These are phyloP conservation scores for Bufo gargarizans DNA, from an alignment of 2,113 vertebrate genomes.

Conservation along the genomic window DNA sequence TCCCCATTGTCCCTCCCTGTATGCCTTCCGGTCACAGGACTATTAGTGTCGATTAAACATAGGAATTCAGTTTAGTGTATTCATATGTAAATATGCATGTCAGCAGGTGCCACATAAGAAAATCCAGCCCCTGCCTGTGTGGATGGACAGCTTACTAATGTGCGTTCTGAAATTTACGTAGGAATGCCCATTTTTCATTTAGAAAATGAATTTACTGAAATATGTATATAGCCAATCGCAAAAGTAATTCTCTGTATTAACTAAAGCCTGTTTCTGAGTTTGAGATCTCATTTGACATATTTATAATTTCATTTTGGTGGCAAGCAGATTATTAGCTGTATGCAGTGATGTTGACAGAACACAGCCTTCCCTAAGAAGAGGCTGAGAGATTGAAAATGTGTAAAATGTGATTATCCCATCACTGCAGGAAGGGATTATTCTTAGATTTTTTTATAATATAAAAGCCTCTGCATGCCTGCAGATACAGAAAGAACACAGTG, in stretches of 20 bases:
- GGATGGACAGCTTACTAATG: neutral
- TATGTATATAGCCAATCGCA: neutral
- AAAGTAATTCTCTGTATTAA: slow-evolving; percentile 50
- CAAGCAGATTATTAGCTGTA: slow-evolving; percentile 60
- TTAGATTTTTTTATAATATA: slow-evolving; percentile 55
- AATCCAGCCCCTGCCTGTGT: neutral
- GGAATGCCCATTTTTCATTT: neutral
- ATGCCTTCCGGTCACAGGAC: neutral
- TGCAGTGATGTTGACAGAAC: slow-evolving; percentile 60
- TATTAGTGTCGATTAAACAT: neutral
- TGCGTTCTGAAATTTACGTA: neutral
- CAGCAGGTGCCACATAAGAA: too few relatives aligned
- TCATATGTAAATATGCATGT: neutral
- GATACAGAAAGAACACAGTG: slow-evolving; percentile 47
- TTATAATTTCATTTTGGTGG: slow-evolving; percentile 61
- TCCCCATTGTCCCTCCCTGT: neutral
- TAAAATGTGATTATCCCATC: slow-evolving; percentile 56
- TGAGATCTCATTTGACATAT: slow-evolving; percentile 47
- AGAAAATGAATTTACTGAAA: neutral
- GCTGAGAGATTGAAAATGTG: slow-evolving; percentile 30
- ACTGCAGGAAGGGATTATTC: slow-evolving; percentile 47
- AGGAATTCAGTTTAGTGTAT: neutral
- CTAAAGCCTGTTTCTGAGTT: slow-evolving; percentile 21
- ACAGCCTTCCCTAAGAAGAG: slow-evolving; percentile 47
- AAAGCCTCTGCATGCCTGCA: neutral